Conservation (phyloP, 2,888 invertebrate genomes). For the Ichneumon xanthorius region DNA sequence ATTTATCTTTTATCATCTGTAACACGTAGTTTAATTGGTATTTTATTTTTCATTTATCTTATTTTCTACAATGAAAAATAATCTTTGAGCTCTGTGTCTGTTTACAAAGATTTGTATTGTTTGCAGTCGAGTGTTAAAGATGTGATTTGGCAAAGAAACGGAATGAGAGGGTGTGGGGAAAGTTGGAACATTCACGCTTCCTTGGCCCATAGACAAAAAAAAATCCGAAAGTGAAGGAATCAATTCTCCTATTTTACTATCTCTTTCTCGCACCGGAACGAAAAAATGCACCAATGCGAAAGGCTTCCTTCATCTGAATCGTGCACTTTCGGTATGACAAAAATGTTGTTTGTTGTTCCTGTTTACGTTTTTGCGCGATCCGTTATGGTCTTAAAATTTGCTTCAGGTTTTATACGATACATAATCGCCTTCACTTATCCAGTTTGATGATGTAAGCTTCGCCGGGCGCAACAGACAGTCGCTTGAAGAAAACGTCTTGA, state of each 20-base stretch:
- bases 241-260: conserved; percentile 51
- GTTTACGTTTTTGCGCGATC: conserved; percentile 21
- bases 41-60: background rate
- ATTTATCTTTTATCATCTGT: conserved; percentile 12
- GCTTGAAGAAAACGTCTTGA: conserved; percentile 86
- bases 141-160: background rate
- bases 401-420: background rate
- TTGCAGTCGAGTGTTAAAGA: conserved; percentile 11
- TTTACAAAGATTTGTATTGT: conserved; percentile 16
- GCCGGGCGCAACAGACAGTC: conserved; percentile 86
- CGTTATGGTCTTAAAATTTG: conserved; percentile 28
- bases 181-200: conserved; percentile 3
- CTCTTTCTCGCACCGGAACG: background rate
- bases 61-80: conserved; percentile 45
- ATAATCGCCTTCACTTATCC: conserved; percentile 85
- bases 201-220: conserved; percentile 14
- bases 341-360: background rate
- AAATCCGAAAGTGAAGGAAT: conserved; percentile 28
- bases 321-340: background rate
- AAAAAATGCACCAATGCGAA: conserved; percentile 24
- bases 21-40: background rate
- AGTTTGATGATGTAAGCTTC: conserved; percentile 88
- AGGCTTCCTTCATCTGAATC: background rate
- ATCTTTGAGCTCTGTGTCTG: conserved; percentile 3
- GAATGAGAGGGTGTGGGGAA: background rate